Evolutionary conservation across 30 jellyfish, hydroid and myxozoan species (phyloP).

Genomic region (Morbakka virulenta): DNA sequence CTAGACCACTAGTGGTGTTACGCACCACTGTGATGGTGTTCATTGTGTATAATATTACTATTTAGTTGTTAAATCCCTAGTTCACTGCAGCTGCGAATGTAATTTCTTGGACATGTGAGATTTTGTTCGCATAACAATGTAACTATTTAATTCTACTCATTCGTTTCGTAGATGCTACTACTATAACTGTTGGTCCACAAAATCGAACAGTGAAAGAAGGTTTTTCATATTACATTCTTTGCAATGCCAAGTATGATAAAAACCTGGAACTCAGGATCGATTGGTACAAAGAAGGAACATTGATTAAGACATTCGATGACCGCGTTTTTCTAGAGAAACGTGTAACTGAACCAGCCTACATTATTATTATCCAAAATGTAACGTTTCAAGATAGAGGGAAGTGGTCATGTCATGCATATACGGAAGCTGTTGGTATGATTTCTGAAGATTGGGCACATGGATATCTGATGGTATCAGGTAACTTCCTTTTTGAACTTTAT

Average conservation of each 20-base stretch:
- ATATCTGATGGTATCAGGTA: conserved; percentile 11
- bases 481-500: no score
- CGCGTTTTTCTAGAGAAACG: conserved; percentile 81
- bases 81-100: no score
- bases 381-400: conserved; percentile 82
- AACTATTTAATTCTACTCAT: no score
- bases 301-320: conserved; percentile 61
- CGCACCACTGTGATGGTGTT: no score
- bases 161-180: conserved; percentile 41
- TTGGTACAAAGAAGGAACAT: conserved; percentile 91
- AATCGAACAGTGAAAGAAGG: conserved; percentile 35
- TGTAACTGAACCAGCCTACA: conserved; percentile 89
- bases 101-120: no score
- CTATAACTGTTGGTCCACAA: conserved; percentile 42
- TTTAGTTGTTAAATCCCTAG: no score
- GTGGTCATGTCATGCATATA: conserved; percentile 89
- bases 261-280: conserved; percentile 80
- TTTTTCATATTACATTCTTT: conserved; percentile 35
- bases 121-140: no score
- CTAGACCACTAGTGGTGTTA: no score
- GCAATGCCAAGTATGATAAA: conserved; percentile 86
- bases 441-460: conserved; percentile 43
- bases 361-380: conserved; percentile 44
- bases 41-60: no score
- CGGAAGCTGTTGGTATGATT: conserved; percentile 46